Conservation (phyloP, 2,797 vertebrate species). For the Neomorphus geoffroyi region DNA sequence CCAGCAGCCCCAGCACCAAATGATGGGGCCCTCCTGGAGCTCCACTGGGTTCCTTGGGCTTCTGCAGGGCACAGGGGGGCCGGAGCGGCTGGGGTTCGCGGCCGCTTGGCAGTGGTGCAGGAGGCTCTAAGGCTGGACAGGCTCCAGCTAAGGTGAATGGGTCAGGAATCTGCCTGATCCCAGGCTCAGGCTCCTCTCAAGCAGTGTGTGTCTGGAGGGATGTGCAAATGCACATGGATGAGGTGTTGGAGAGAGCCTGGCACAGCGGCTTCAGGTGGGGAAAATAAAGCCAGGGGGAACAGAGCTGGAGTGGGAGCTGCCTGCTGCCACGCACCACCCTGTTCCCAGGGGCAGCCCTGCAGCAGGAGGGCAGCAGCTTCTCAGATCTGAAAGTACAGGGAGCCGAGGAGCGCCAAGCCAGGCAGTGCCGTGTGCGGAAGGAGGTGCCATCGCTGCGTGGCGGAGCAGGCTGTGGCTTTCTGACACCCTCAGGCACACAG, state of each 20-base stretch:
- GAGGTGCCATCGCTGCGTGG: neutral
- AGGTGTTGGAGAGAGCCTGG: slow-evolving; percentile 1
- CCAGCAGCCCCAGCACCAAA: neutral
- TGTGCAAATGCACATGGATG: neutral
- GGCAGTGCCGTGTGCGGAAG: neutral
- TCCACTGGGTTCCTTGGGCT: neutral
- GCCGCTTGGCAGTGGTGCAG: neutral
- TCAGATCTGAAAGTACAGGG: rapidly evolving
- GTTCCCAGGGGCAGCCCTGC: neutral
- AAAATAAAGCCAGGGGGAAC: neutral
- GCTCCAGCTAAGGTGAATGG: neutral
- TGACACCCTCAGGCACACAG: rapidly evolving
- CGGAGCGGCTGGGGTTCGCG: neutral
- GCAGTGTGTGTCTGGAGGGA: neutral
- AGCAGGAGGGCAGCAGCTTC: neutral
- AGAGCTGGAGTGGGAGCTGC: neutral
- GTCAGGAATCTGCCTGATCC: slow-evolving; percentile 9
- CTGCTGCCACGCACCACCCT: neutral
- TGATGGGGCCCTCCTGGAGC: neutral
- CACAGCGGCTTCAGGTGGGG: neutral
- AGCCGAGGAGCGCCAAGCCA: neutral
- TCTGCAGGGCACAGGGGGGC: neutral
- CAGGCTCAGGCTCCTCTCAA: neutral
- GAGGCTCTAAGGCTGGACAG: neutral
- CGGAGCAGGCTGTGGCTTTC: neutral